Evolutionary conservation across 2,113 vertebrate genomes (phyloP).

Genomic region (Phalacrocorax carbo): DNA sequence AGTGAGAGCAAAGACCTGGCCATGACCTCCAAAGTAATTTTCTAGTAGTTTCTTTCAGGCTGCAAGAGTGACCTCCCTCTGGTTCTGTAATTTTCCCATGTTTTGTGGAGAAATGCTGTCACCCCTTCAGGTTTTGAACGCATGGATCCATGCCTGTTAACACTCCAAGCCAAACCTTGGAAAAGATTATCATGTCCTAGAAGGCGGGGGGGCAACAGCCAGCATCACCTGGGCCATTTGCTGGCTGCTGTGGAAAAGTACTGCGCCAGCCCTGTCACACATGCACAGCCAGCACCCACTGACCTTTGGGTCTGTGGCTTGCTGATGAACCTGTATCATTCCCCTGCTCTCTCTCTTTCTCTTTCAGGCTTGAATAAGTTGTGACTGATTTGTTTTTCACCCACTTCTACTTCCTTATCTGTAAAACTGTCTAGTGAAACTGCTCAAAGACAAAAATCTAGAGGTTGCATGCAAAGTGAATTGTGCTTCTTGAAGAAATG

Average conservation of each 20-base stretch:
- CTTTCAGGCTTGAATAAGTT: background rate
- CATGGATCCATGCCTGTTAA: background rate
- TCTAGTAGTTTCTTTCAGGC: background rate
- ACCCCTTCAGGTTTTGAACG: background rate
- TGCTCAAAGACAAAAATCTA: background rate
- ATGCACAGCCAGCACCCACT: background rate
- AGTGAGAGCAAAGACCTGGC: background rate
- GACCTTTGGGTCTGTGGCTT: background rate
- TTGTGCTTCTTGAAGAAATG: background rate
- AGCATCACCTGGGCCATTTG: background rate
- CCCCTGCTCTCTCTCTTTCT: background rate
- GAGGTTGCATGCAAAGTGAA: background rate
- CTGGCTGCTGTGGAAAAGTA: background rate
- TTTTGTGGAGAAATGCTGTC: background rate
- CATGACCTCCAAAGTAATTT: background rate
- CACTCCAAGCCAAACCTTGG: background rate
- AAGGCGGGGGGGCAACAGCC: background rate
- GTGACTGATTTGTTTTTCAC: background rate
- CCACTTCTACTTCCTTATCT: background rate
- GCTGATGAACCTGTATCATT: background rate
- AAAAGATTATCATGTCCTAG: background rate
- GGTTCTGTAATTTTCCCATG: background rate
- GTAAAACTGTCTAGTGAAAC: background rate
- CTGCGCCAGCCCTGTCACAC: background rate
- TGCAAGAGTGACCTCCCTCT: background rate